These are phyloP conservation scores for Harpalus rufipes DNA, from an alignment of 2,888 invertebrate genomes.

Conservation along the genomic window DNA sequence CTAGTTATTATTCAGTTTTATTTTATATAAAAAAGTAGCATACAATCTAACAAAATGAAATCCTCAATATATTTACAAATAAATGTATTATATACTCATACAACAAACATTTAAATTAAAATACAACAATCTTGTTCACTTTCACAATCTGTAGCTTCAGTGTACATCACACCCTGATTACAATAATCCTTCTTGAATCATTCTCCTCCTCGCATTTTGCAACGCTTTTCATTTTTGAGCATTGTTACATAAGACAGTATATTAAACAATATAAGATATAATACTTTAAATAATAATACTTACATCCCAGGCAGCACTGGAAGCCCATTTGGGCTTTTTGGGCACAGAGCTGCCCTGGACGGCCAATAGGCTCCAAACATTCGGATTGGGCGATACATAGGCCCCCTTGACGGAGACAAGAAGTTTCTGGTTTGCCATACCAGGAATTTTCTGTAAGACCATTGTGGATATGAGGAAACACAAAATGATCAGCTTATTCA, in stretches of 20 bases:
- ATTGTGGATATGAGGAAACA: background rate
- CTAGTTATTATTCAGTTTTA: background rate
- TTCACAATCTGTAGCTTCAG: constrained; percentile 20
- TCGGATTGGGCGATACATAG: constrained; percentile 16
- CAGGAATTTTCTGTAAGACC: background rate
- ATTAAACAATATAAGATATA: background rate
- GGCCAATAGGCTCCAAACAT: background rate
- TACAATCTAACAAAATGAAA: background rate
- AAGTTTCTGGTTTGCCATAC: constrained; percentile 30
- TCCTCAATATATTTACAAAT: background rate
- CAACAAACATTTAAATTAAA: constrained; percentile 19
- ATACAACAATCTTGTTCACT: constrained; percentile 49
- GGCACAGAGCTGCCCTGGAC: constrained; percentile 20
- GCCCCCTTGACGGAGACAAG: constrained; percentile 24
- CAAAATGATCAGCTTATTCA: constrained; percentile 9
- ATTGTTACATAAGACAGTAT: background rate
- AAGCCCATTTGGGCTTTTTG: constrained; percentile 33
- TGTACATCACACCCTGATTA: constrained; percentile 12
- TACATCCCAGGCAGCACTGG: constrained; percentile 55
- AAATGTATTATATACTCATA: background rate
- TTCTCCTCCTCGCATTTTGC: constrained; percentile 15
- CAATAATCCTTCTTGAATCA: constrained; percentile 42
- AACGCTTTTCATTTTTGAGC: constrained; percentile 31
- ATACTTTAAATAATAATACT: constrained; percentile 5
- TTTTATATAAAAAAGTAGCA: background rate